These are phyloP conservation scores for Marasmarcha lunaedactyla DNA, from an alignment of 2,888 invertebrate species.

Conservation along the genomic window DNA sequence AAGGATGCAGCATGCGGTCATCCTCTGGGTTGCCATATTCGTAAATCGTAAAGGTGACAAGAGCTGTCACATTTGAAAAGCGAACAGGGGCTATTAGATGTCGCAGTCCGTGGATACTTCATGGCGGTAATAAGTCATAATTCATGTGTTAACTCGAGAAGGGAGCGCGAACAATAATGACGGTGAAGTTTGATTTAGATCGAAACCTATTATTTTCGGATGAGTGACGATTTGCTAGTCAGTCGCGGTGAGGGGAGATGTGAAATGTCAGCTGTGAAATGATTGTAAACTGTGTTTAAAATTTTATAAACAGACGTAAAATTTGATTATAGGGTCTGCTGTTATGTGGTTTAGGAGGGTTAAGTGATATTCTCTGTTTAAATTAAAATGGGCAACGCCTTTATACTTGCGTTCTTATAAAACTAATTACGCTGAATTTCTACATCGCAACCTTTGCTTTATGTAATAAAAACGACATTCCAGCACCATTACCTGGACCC, in stretches of 20 bases:
- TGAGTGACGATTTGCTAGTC: slow-evolving; percentile 26
- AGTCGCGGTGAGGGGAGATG: slow-evolving; percentile 21
- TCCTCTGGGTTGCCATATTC: slow-evolving; percentile 35
- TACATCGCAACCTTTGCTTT: too few relatives aligned
- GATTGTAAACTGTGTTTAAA: slow-evolving; percentile 32
- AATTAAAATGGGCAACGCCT: too few relatives aligned
- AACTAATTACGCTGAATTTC: too few relatives aligned
- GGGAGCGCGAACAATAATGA: slow-evolving; percentile 43
- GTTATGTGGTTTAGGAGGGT: neutral
- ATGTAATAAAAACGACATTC: too few relatives aligned
- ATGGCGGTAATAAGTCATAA: slow-evolving; percentile 53
- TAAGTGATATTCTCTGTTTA: too few relatives aligned
- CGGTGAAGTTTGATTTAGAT: slow-evolving; percentile 47
- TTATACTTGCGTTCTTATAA: too few relatives aligned
- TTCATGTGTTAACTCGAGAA: slow-evolving; percentile 47
- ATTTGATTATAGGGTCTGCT: slow-evolving; percentile 8
- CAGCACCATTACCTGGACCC: too few relatives aligned
- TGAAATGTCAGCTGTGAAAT: slow-evolving; percentile 44
- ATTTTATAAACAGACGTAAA: slow-evolving; percentile 20
- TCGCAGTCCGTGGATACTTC: slow-evolving; percentile 26
- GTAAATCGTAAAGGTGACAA: slow-evolving; percentile 60
- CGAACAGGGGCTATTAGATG: slow-evolving; percentile 47
- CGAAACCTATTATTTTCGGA: slow-evolving; percentile 42
- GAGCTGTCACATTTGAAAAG: slow-evolving; percentile 54
- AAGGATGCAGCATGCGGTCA: slow-evolving; percentile 16